Conservation (phyloP, 2,113 vertebrate genomes). For the Chaetops frenatus region DNA sequence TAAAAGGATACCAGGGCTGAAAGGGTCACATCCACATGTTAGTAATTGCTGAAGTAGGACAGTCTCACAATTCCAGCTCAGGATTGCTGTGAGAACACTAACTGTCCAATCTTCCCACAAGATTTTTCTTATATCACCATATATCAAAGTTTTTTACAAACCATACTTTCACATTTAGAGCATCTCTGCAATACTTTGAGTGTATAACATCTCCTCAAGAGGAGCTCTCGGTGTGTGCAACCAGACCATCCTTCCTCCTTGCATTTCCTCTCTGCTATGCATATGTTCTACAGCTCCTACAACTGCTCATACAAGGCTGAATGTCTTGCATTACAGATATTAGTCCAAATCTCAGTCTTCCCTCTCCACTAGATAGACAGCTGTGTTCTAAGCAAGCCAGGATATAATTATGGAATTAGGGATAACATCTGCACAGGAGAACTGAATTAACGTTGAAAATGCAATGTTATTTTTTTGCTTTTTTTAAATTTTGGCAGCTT, state of each 20-base stretch:
- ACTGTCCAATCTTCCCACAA: neutral
- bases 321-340: neutral
- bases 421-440: constrained; percentile 29
- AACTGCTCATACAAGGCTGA: neutral
- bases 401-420: constrained; percentile 22
- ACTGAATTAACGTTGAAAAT: neutral
- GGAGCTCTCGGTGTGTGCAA: neutral
- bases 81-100: neutral
- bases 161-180: neutral
- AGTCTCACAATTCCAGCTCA: neutral
- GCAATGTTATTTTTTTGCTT: neutral
- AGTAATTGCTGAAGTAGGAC: neutral
- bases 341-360: neutral
- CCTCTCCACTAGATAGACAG: neutral
- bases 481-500: neutral
- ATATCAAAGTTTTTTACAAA: neutral
- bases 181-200: neutral
- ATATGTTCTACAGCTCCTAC: neutral
- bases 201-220: neutral
- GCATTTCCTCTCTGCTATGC: neutral
- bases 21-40: neutral
- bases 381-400: neutral
- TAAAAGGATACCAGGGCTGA: neutral
- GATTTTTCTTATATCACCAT: neutral
- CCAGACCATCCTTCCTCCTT: neutral